Evolutionary conservation across 2,888 invertebrate genomes (phyloP), one percentile per base, ranked within the genome.

Genomic region (Polietes domitor): DNA sequence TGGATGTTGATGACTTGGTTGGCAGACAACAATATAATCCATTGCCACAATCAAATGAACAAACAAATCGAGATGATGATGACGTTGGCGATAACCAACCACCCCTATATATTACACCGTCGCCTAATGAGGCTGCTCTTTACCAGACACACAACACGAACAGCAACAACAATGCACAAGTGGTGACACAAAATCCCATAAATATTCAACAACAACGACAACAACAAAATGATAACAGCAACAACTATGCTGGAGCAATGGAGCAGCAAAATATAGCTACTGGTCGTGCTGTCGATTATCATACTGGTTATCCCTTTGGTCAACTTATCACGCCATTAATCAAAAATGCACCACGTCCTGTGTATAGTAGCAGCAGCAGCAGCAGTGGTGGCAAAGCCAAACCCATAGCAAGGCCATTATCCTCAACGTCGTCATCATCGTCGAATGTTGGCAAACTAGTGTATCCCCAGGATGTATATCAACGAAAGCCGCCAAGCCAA

Each of bases 271-370:
- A 73, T 76, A 88, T 87, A 6, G 89, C 91, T 50, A 91, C 91
- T 5, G 92, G 92, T 77, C 92, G 92, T 37, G 90, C 92, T 41
- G 89, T 90, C 21, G 90, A 91, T 85, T 89, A 90, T 86, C 89
- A 88, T 41, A 87, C 89, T 24, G 87, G 87, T 83, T 82, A 86
- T 89, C 90, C 90, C 17, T 91, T 91, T 86, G 89, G 91, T 7
- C 91, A 90, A 87, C 87, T 91, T 53, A 88, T 91, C 63, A 88
- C 90, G 55, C 90, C 91, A 15, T 85, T 89, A 58, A 87, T 89
- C n/a, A 89, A 89, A 85, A 86, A 82, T 77, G 72, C 85, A 70
- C 76, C 84, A 75, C 83, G 82, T 80, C 83, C 80, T 41, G 82
- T 79, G 61, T 72, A 77, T 74, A 61, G 70, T 73, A 63, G 32